phyloP scores from a whole-genome alignment of 2,113 vertebrate genomes.

The Dicrurus megarhynchus region DNA sequence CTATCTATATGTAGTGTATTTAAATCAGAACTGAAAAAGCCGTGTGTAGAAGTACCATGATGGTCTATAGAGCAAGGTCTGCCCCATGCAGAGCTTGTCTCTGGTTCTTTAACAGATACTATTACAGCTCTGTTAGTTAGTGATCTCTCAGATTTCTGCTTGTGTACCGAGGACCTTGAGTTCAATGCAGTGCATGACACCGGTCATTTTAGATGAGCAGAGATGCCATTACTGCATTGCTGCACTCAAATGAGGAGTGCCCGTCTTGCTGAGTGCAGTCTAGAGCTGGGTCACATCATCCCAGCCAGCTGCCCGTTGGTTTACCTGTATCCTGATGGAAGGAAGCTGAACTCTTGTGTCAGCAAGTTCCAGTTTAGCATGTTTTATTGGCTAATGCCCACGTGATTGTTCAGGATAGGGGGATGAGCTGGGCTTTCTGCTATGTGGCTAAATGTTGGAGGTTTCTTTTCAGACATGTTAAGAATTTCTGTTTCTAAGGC shows the following conservation, averaged over 20 bases:
- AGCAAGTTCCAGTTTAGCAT: neutral
- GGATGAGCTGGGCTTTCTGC: neutral
- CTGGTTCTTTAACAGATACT: fast-evolving
- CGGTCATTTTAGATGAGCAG: neutral
- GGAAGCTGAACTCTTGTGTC: neutral
- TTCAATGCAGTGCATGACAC: neutral
- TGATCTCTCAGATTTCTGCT: neutral
- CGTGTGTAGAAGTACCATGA: fast-evolving
- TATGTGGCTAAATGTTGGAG: neutral
- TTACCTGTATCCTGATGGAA: neutral
- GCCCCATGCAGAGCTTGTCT: neutral
- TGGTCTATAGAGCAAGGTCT: neutral
- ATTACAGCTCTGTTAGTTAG: neutral
- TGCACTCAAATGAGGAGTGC: neutral
- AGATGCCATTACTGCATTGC: neutral
- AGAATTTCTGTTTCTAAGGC: neutral
- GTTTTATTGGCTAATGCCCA: neutral
- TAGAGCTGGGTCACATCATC: neutral
- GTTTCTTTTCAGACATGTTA: neutral
- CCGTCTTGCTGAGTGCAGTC: fast-evolving
- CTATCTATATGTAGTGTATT: neutral
- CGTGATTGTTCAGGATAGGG: fast-evolving
- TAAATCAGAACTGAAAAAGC: neutral
- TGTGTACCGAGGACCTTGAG: neutral
- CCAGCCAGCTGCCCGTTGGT: fast-evolving